Conservation (phyloP, 2,113 vertebrate species). For the Ceuthmochares aereus region DNA sequence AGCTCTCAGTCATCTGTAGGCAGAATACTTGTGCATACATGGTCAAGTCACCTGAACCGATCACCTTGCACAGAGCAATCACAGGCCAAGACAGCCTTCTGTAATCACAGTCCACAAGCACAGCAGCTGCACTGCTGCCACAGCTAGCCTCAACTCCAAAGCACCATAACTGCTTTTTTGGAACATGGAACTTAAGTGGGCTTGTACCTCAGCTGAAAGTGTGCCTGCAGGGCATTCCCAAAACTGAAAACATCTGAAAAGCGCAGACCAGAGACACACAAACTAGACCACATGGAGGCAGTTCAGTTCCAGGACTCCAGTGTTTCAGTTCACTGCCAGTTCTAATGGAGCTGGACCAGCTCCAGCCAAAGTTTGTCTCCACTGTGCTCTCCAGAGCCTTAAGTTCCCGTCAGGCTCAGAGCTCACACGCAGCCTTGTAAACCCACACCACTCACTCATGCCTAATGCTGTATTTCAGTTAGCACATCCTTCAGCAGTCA, state of each 20-base stretch:
- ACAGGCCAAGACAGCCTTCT: neutral
- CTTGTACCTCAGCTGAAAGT: neutral
- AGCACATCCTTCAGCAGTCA: neutral
- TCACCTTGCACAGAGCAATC: neutral
- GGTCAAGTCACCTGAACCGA: neutral
- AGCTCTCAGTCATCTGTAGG: neutral
- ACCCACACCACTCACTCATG: fast-evolving
- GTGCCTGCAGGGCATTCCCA: neutral
- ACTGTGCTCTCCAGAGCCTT: neutral
- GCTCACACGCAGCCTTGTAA: neutral
- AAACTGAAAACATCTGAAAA: neutral
- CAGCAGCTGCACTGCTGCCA: neutral
- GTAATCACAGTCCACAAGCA: neutral
- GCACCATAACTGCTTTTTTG: neutral
- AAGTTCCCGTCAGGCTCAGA: neutral
- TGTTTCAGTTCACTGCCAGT: neutral
- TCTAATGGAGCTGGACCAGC: neutral
- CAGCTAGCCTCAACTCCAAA: neutral
- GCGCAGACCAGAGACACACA: neutral
- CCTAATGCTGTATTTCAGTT: neutral
- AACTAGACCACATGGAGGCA: neutral
- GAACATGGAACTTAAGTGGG: neutral
- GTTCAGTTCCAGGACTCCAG: neutral
- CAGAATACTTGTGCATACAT: neutral
- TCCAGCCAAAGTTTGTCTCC: neutral